Evolutionary conservation across 2,797 vertebrate species (phyloP).

Genomic region (Tragelaphus eurycerus): DNA sequence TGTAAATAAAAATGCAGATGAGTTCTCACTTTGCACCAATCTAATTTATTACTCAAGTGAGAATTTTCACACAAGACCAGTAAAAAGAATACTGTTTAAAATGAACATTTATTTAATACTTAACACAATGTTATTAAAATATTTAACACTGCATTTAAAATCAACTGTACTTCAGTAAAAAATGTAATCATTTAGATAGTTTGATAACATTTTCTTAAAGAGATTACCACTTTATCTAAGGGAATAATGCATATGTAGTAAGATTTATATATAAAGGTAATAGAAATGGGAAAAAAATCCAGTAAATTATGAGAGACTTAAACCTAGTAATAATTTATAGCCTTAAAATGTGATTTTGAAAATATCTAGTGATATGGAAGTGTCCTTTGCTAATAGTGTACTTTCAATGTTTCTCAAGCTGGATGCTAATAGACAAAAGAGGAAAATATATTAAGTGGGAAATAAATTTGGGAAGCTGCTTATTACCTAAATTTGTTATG

Average conservation of each 20-base stretch:
- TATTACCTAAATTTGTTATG: background rate
- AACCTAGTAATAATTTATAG: background rate
- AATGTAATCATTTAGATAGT: background rate
- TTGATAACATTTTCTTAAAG: background rate
- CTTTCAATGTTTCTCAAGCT: background rate
- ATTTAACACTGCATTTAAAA: background rate
- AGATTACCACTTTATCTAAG: background rate
- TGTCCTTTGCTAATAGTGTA: background rate
- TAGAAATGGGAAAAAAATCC: background rate
- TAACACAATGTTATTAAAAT: background rate
- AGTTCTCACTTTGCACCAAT: background rate
- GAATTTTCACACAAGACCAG: background rate
- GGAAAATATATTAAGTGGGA: background rate
- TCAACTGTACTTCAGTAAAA: background rate
- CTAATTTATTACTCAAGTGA: background rate
- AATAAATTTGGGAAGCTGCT: background rate
- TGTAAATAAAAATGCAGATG: background rate
- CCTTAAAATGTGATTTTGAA: background rate
- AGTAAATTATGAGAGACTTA: background rate
- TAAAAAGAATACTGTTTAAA: background rate
- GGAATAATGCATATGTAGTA: background rate
- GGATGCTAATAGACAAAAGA: background rate
- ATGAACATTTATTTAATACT: background rate
- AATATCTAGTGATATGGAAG: background rate
- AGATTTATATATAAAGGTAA: background rate